Percentiles rank a stretch among this genome's conserved stretches.
Evolutionary conservation across 2,888 invertebrate genomes (phyloP).

Genomic region (Drosophila cognata): DNA sequence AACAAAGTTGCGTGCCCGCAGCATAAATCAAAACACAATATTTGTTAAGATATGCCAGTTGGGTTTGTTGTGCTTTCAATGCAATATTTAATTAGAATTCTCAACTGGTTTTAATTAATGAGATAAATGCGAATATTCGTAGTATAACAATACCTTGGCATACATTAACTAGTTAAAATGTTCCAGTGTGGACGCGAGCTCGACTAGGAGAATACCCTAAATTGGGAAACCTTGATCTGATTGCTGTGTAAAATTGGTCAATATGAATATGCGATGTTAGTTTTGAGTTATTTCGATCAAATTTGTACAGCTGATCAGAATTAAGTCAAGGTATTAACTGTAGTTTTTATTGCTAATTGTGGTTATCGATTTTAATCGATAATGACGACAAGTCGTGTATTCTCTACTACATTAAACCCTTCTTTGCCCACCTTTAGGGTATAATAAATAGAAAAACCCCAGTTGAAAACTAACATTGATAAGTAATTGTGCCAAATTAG

Average conservation of each 20-base stretch:
- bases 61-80: neutral
- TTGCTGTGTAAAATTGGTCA: neutral
- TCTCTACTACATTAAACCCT: neutral
- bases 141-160: conserved; percentile 23
- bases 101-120: conserved; percentile 1
- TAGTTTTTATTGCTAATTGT: neutral
- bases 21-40: neutral
- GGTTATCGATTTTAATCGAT: neutral
- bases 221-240: neutral
- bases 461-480: conserved; percentile 17
- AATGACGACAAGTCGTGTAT: neutral
- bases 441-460: neutral
- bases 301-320: neutral
- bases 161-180: neutral
- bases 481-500: conserved; percentile 63
- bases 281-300: neutral
- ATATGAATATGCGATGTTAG: neutral
- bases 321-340: neutral
- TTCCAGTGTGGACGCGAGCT: neutral
- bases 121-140: neutral
- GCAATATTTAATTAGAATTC: conserved; percentile 2
- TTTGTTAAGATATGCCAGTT: neutral
- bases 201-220: neutral
- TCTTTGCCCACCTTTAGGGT: neutral
- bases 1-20: conserved; percentile 2